A percentile compares a stretch with the other conserved stretches of the same genome.
Conservation (phyloP, 2,797 vertebrate species). For the Sebastes alutus region DNA sequence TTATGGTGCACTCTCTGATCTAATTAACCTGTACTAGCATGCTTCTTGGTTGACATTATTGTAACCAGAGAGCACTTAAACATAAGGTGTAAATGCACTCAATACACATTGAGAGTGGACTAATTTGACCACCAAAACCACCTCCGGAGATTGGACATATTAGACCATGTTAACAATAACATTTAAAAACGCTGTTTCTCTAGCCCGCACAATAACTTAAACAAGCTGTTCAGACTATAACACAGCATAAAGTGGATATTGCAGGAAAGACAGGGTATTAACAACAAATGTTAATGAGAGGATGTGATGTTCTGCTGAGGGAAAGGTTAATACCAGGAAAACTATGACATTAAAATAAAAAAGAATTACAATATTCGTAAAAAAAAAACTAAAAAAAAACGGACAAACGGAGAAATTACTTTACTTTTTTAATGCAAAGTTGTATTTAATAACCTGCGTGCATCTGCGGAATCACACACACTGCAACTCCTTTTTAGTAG, state of each 20-base stretch:
- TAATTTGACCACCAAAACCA: background rate
- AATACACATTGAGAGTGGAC: background rate
- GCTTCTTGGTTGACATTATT: background rate
- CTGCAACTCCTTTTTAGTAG: background rate
- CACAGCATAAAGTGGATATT: background rate
- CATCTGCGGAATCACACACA: background rate
- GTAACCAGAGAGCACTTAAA: conserved; percentile 11
- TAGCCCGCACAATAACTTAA: background rate
- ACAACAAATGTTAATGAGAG: background rate
- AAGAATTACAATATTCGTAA: too few relatives aligned
- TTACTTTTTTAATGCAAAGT: background rate
- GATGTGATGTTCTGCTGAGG: background rate
- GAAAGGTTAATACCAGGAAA: background rate
- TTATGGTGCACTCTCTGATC: background rate
- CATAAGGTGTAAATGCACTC: conserved; percentile 23
- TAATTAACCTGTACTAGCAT: background rate
- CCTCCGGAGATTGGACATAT: background rate
- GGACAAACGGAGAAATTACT: background rate
- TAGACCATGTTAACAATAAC: background rate
- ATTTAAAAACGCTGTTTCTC: background rate
- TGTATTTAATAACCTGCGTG: background rate
- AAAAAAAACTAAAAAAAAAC: background rate
- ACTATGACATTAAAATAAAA: background rate
- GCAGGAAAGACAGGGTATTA: background rate
- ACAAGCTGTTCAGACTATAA: background rate